These are phyloP conservation scores for Tokudaia muenninki DNA, from an alignment of 2,797 vertebrate genomes.

Conservation along the genomic window DNA sequence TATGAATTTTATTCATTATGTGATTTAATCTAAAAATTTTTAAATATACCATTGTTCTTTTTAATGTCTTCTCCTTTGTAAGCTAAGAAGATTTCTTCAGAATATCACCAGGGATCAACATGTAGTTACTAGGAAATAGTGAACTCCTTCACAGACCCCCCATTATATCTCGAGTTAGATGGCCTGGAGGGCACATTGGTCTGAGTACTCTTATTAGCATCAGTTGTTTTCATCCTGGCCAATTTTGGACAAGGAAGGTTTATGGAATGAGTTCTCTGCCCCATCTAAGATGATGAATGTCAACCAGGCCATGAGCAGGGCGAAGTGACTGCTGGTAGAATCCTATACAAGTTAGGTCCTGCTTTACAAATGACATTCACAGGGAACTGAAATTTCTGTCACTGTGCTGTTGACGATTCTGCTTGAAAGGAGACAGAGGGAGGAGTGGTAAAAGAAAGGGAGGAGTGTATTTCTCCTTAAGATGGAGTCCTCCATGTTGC, in stretches of 20 bases:
- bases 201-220: not conserved
- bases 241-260: not conserved
- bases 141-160: not conserved
- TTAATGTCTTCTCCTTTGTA: conserved; percentile 38
- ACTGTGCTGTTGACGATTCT: conserved; percentile 74
- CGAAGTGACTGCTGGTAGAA: conserved; percentile 52
- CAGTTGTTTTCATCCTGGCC: not conserved
- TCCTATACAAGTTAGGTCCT: conserved; percentile 18
- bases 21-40: not conserved
- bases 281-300: not conserved
- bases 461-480: not conserved
- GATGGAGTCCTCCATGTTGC: not conserved
- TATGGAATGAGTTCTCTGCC: not conserved
- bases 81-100: conserved; percentile 32
- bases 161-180: not conserved
- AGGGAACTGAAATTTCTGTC: conserved; percentile 81
- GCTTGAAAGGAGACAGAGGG: conserved; percentile 35
- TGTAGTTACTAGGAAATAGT: not conserved
- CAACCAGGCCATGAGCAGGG: not conserved
- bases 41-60: not conserved
- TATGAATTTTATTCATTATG: not conserved
- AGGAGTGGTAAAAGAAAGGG: not conserved
- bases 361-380: conserved; percentile 51
- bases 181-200: not conserved
- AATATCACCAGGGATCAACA: not conserved